Base-by-base conservation (phyloP, 2,797 vertebrate species). In the Thalassophryne amazonica region DNA sequence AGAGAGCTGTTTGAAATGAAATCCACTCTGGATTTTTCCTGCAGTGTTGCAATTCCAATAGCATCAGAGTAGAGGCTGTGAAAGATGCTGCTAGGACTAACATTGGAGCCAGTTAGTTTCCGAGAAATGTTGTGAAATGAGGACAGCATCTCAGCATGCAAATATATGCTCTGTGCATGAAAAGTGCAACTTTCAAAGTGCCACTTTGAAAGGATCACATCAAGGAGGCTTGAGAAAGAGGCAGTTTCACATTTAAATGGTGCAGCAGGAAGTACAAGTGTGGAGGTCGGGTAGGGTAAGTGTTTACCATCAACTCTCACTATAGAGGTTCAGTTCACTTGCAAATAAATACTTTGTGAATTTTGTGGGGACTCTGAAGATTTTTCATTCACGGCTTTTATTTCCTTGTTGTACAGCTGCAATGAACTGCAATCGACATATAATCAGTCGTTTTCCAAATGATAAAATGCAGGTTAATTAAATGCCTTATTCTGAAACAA, bases 1-100 rank as follows among this genome's bases (percentile, higher is more conserved):
- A 14, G 29, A 43, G 10, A 60, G 42, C 60, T 73, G 45, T 65
- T 81, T 71, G 66, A 60, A 78, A 70, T 55, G 76, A 59, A 65
- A 69, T 54, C 58, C 35, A 15, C 47, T 20, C 24, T 42, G 45
- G 29, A 36, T 53, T 50, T 67, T 42, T 64, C 54, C 61, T 57
- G 57, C 38, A 38, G 46, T 24, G 49, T 40, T 64, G 49, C 39
- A 19, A 31, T 37, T 38, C 69, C 28, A 60, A 61, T 51, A 30
- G 32, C 48, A 38, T 49, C 47, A 56, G 15, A 52, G 56, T 68
- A 25, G 38, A 43, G 52, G 15, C 53, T 68, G 70, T 31, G 41
- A 19, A 22, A 14, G 16, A 49, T 15, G 39, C 49, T 55, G 47
- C 50, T 54, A 8, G 35, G 20, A 6, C 5, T 21, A 20, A 6